Percentiles rank a stretch among this genome's conserved stretches.
These are phyloP conservation scores for Helogale parvula DNA, from an alignment of 2,113 vertebrate species.

Conservation along the genomic window DNA sequence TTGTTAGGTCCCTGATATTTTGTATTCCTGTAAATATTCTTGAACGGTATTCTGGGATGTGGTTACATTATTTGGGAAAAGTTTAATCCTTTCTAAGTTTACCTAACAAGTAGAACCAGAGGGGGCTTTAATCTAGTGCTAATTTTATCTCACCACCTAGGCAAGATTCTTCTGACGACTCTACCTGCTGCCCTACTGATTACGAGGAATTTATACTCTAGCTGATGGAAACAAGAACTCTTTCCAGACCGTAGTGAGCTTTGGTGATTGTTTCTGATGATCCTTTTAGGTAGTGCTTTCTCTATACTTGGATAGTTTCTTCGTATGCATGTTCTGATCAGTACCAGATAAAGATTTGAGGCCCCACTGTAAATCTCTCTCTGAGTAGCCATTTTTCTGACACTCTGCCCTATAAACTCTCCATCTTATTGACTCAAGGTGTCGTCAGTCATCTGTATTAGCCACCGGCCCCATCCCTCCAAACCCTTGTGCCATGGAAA, in stretches of 20 bases:
- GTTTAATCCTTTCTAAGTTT: not conserved
- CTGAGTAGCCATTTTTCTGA: not conserved
- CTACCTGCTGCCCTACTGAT: not conserved
- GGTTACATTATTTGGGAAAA: not conserved
- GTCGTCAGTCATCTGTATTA: not conserved
- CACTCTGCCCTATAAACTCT: not conserved
- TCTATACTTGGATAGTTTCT: not conserved
- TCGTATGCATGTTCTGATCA: not conserved
- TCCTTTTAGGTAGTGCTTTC: not conserved
- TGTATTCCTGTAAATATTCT: not conserved
- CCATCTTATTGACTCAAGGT: no score
- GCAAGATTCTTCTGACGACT: not conserved
- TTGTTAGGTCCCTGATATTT: not conserved
- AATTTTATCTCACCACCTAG: slow-evolving; percentile 6
- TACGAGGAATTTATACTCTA: not conserved
- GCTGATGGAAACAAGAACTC: not conserved
- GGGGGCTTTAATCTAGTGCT: not conserved
- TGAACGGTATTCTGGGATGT: not conserved
- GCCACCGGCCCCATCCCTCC: no score
- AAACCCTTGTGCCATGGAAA: not conserved
- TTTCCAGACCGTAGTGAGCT: not conserved
- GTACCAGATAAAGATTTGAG: not conserved
- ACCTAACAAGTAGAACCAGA: not conserved
- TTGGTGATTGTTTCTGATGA: not conserved
- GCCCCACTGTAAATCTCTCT: no score